A percentile compares a stretch with the other conserved stretches of the same genome.
These are phyloP conservation scores for Bactericera cockerelli DNA, from an alignment of 1,140 invertebrate genomes.

Conservation along the genomic window DNA sequence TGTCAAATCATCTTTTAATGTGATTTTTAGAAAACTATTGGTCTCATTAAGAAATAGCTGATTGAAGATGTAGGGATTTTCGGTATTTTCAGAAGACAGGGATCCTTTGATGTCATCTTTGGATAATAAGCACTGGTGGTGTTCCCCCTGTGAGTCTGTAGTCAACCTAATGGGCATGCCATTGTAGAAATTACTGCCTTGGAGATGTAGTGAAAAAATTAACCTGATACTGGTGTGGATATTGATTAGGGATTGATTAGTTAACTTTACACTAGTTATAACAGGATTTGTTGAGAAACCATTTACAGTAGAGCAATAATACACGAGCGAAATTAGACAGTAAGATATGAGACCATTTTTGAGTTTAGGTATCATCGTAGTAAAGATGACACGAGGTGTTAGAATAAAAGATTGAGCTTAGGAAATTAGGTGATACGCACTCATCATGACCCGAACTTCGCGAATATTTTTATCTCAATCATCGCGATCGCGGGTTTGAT, in stretches of 20 bases:
- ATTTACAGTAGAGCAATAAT: too few species aligned
- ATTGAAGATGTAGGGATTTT: background rate
- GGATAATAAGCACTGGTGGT: background rate
- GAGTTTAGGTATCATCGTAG: too few species aligned
- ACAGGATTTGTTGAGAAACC: constrained; percentile 7
- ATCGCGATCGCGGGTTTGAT: too few species aligned
- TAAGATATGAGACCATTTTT: too few species aligned
- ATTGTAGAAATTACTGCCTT: background rate
- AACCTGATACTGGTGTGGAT: background rate
- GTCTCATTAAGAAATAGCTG: background rate
- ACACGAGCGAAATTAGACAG: too few species aligned
- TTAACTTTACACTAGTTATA: constrained; percentile 12
- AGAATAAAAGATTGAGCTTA: too few species aligned
- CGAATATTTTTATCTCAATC: too few species aligned
- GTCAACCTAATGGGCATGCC: constrained; percentile 6
- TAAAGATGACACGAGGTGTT: too few species aligned
- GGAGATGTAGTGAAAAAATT: background rate
- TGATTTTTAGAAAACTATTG: background rate
- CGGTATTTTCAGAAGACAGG: background rate
- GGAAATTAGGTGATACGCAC: too few species aligned
- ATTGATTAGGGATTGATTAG: constrained; percentile 13
- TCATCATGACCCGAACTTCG: too few species aligned
- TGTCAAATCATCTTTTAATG: background rate
- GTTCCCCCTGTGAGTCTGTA: constrained; percentile 3
- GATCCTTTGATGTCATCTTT: background rate